Conservation (phyloP, 2,888 invertebrate species). For the Microctonus brassicae region DNA sequence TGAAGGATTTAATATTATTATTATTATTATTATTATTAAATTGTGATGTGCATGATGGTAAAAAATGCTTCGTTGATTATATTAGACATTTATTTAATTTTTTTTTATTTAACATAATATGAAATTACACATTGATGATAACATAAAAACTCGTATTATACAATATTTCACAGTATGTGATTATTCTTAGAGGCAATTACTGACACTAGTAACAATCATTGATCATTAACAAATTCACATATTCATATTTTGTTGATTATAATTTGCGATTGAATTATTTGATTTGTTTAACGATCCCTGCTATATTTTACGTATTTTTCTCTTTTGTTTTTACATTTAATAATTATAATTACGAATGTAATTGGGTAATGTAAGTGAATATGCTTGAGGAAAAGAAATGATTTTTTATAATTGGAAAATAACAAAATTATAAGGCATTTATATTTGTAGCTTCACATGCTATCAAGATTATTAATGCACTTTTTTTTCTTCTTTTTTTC, state of each 20-base stretch:
- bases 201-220: slow-evolving; percentile 16
- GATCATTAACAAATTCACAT: neutral
- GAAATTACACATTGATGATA: slow-evolving; percentile 45
- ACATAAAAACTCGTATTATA: slow-evolving; percentile 67
- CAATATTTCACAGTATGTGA: slow-evolving; percentile 64
- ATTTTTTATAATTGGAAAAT: too few species aligned
- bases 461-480: too few species aligned
- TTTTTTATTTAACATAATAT: slow-evolving; percentile 50
- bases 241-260: neutral
- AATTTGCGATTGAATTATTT: slow-evolving; percentile 3
- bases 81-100: slow-evolving; percentile 40
- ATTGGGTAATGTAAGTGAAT: too few species aligned
- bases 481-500: slow-evolving; percentile 19
- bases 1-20: neutral
- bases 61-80: slow-evolving; percentile 3
- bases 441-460: too few species aligned
- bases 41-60: neutral
- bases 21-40: neutral
- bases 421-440: too few species aligned
- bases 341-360: slow-evolving; percentile 13
- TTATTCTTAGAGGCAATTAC: slow-evolving; percentile 33
- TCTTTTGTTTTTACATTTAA: slow-evolving; percentile 19
- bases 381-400: too few species aligned
- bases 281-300: slow-evolving; percentile 13
- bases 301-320: slow-evolving; percentile 12